A percentile compares a stretch with the other conserved stretches of the same genome.
Conservation (phyloP, 2,888 invertebrate species). For the Cryptocheilus praepositus region DNA sequence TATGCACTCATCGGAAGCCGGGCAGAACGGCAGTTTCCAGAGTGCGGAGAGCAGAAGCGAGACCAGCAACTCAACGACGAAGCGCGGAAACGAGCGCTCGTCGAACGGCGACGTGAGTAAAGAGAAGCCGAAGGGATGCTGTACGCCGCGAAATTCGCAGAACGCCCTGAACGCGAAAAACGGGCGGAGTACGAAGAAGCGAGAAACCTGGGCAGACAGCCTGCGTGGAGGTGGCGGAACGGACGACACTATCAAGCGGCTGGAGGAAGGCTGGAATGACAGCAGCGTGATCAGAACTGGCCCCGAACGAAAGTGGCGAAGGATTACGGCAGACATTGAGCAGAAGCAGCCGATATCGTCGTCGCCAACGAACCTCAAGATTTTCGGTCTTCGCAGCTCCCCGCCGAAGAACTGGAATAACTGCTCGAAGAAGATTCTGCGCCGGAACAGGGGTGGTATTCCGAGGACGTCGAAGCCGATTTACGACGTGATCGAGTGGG, state of each 20-base stretch:
- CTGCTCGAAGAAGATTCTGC: slow-evolving; percentile 69
- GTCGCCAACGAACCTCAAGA: slow-evolving; percentile 3
- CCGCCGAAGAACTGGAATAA: slow-evolving; percentile 72
- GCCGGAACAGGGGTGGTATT: slow-evolving; percentile 66
- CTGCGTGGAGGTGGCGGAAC: slow-evolving; percentile 52
- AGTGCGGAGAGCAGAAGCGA: slow-evolving; percentile 36
- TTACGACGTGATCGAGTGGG: slow-evolving; percentile 75
- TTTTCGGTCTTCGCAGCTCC: slow-evolving; percentile 18
- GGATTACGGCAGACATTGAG: slow-evolving; percentile 67
- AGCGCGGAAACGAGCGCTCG: slow-evolving; percentile 1
- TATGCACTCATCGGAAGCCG: slow-evolving; percentile 75
- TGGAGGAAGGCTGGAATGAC: slow-evolving; percentile 70
- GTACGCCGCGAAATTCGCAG: slow-evolving; percentile 16
- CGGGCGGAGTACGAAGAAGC: slow-evolving; percentile 37
- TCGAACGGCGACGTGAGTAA: neutral
- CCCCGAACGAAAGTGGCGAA: slow-evolving; percentile 65
- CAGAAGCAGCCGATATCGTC: slow-evolving; percentile 34
- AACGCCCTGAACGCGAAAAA: slow-evolving; percentile 9
- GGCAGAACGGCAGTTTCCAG: slow-evolving; percentile 57
- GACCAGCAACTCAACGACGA: slow-evolving; percentile 6
- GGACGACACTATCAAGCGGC: slow-evolving; percentile 61
- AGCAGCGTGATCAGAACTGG: slow-evolving; percentile 64
- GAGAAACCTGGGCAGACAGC: slow-evolving; percentile 67
- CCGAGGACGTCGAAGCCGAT: slow-evolving; percentile 43
- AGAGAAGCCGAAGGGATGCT: slow-evolving; percentile 11